A percentile compares a stretch with the other conserved stretches of the same genome.
Evolutionary conservation across 2,888 invertebrate genomes (phyloP).

Genomic region (Eumerus sabulonum): DNA sequence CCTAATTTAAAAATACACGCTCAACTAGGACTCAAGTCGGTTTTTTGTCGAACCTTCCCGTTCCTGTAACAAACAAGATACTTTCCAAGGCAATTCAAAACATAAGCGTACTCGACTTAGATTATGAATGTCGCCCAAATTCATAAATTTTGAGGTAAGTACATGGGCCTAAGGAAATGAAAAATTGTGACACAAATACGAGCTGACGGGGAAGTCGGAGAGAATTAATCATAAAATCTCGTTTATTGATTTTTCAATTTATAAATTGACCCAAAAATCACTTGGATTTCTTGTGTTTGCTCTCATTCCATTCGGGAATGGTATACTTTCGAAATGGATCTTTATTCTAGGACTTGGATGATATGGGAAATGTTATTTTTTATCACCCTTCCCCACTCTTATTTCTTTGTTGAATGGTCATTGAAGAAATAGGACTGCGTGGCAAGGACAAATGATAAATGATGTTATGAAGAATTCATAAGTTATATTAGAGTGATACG

Average conservation of each 20-base stretch:
- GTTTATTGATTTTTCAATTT: slow-evolving; percentile 65
- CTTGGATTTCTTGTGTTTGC: slow-evolving; percentile 30
- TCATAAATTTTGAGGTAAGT: slow-evolving; percentile 90
- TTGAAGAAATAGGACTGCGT: no score
- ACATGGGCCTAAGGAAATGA: no score
- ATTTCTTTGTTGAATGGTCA: no score
- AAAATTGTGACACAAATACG: background rate
- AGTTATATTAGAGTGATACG: no score
- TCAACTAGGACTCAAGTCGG: no score
- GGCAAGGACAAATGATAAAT: background rate
- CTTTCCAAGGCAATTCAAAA: slow-evolving; percentile 33
- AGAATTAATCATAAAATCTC: no score
- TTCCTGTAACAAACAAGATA: background rate
- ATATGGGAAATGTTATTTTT: background rate
- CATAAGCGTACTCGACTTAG: slow-evolving; percentile 62
- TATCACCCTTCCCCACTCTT: no score
- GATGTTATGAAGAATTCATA: no score
- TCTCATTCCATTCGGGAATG: no score
- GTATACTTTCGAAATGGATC: background rate
- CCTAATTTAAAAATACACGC: slow-evolving; percentile 5
- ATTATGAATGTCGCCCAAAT: slow-evolving; percentile 95
- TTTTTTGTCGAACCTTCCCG: no score
- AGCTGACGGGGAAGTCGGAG: slow-evolving; percentile 23
- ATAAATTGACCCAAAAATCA: slow-evolving; percentile 53
- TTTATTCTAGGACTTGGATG: no score